A percentile compares a stretch with the other conserved stretches of the same genome.
These are phyloP conservation scores for Salticus scenicus DNA, from an alignment of 2,888 invertebrate species.

Conservation along the genomic window DNA sequence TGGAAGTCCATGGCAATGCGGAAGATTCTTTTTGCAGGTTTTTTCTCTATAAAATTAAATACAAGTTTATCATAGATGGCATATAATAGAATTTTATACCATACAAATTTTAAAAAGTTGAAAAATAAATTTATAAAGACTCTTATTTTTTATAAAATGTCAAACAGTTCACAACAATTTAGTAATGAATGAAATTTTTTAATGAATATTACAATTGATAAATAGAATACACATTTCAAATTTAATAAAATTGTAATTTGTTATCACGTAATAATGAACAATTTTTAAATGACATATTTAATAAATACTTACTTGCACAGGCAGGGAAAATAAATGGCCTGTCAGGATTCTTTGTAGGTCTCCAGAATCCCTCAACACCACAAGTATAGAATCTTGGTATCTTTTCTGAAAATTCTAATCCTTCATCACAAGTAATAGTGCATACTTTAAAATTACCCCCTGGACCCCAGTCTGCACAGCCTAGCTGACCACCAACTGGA, in stretches of 20 bases:
- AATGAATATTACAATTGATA: too few species aligned
- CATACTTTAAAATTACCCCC: constrained; percentile 97
- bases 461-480: constrained; percentile 96
- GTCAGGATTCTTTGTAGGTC: constrained; percentile 84
- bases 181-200: too few species aligned
- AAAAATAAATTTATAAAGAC: too few species aligned
- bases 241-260: too few species aligned
- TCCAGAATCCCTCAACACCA: constrained; percentile 97
- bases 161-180: too few species aligned
- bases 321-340: constrained; percentile 90
- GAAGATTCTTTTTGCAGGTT: constrained; percentile 94
- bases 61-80: too few species aligned
- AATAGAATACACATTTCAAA: too few species aligned
- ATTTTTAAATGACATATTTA: too few species aligned
- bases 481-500: constrained; percentile 92
- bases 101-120: too few species aligned
- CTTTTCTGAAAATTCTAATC: constrained; percentile 90
- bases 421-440: constrained; percentile 88
- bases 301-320: constrained; percentile 85
- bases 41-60: constrained; percentile 80
- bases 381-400: constrained; percentile 97
- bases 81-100: too few species aligned
- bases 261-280: too few species aligned
- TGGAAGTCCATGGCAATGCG: constrained; percentile 95
- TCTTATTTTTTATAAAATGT: too few species aligned